Base-by-base conservation (phyloP, 2,797 vertebrate genomes). In the Synaphobranchus kaupii region DNA sequence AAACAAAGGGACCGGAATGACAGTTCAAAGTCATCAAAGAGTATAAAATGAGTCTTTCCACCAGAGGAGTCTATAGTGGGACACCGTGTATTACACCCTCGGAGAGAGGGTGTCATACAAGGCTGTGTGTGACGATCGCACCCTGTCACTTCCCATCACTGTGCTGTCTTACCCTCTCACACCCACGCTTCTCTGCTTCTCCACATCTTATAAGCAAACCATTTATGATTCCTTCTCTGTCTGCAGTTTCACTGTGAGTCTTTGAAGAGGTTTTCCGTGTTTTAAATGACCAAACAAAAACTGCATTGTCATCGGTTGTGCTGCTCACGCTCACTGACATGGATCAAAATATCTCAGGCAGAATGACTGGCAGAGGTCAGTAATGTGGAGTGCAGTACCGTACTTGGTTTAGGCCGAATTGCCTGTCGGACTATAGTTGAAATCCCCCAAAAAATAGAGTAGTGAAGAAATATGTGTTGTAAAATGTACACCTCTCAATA, bases 111-210 rank as follows among this genome's bases (percentile, higher is more conserved):
- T 20, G 71, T 76, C 71, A 76, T 22, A 15, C 34, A 39, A 22
- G 76, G 34, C 76, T 47, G 76, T 25, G 20, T 25, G 76, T 80
- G 76, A 80, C 76, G 76, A 80, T 47, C 20, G 15, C 20, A 39
- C 76, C 20, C 76, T 80, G 76, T 80, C 76, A 80, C 76, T 80
- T 80, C 76, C 34, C 76, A 47, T 80, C 76, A 80, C 34, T 47
- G 76, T 25, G 17, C 76, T 25, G 63, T 22, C 15, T 39, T 47
- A 47, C 76, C 34, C 22, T 25, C 76, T 22, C 34, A 47, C 76
- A 10, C 76, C 76, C 76, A 80, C 76, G 44, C 34, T 39, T 44
- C 71, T 76, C 71, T 34, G 71, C 34, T 76, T 76, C 71, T 76
- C 71, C 71, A 25, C 63, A 12, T 66, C 63, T n/a, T 15, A 39